phyloP scores from a whole-genome alignment of 1,140 invertebrate species.

The Charaxes varanes region DNA sequence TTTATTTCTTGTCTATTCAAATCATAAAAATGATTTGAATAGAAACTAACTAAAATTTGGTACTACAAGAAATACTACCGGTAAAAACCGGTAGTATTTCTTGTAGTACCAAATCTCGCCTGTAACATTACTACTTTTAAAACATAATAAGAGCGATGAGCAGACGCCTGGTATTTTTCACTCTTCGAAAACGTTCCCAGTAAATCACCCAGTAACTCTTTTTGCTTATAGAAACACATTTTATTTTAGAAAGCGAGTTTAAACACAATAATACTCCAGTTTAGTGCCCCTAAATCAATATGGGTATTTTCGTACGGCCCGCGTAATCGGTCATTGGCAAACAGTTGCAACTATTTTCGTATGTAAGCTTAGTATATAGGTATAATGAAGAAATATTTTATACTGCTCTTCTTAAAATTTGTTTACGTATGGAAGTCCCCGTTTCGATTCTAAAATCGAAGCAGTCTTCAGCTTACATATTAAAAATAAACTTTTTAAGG shows the following conservation, averaged over 20 bases:
- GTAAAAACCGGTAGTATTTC: no score
- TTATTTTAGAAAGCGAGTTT: constrained; percentile 38
- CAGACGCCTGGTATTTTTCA: constrained; percentile 45
- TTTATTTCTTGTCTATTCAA: no score
- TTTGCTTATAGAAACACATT: constrained; percentile 26
- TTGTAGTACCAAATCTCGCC: constrained; percentile 21
- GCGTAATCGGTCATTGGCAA: constrained; percentile 4
- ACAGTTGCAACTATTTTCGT: background rate
- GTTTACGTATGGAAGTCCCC: no score
- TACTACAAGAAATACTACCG: no score
- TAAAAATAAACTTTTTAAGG: no score
- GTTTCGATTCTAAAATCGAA: no score
- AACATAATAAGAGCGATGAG: constrained; percentile 26
- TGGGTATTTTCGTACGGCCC: constrained; percentile 4
- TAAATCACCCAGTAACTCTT: constrained; percentile 46
- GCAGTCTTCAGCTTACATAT: no score
- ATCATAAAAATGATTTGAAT: no score
- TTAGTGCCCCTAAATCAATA: constrained; percentile 26
- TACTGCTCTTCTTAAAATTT: no score
- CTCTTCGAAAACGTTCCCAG: constrained; percentile 39
- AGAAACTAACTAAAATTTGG: no score
- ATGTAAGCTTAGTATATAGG: no score
- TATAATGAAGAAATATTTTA: no score
- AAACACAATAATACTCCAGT: constrained; percentile 29
- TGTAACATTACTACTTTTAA: constrained; percentile 25